Evolutionary conservation across 2,888 invertebrate species (phyloP).

Genomic region (Craniophora ligustri): DNA sequence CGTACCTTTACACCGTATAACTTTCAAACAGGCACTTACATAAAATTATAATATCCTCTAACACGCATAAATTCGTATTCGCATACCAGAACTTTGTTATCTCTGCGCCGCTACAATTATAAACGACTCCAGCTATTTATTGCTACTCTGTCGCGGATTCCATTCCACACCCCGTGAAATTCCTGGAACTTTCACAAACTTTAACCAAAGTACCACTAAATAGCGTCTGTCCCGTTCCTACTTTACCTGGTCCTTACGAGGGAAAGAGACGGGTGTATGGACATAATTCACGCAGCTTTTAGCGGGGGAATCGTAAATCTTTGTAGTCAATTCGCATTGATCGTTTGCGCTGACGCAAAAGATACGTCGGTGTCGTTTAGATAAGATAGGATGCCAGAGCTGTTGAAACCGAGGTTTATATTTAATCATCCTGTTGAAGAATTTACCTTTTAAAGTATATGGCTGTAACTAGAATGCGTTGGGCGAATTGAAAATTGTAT

Average conservation of each 20-base stretch:
- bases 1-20: too few relatives aligned
- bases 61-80: conserved; percentile 37
- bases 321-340: conserved; percentile 72
- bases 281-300: conserved; percentile 77
- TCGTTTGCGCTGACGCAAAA: conserved; percentile 71
- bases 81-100: conserved; percentile 41
- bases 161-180: conserved; percentile 45
- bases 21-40: too few relatives aligned
- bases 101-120: conserved; percentile 36
- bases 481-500: too few relatives aligned
- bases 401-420: conserved; percentile 25
- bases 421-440: conserved; percentile 20
- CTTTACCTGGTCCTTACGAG: conserved; percentile 21
- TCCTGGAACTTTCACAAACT: conserved; percentile 55
- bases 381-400: conserved; percentile 39
- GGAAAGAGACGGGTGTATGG: conserved; percentile 59
- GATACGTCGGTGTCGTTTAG: conserved; percentile 62
- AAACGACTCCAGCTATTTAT: conserved; percentile 48
- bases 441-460: conserved; percentile 1
- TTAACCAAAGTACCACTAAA: conserved; percentile 45
- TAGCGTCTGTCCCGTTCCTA: conserved; percentile 46
- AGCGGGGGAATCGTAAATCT: conserved; percentile 75
- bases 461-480: too few relatives aligned
- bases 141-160: conserved; percentile 42
- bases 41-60: conserved; percentile 6